These are phyloP conservation scores for Cnemophilus loriae DNA, from an alignment of 2,113 vertebrate genomes.

Conservation along the genomic window DNA sequence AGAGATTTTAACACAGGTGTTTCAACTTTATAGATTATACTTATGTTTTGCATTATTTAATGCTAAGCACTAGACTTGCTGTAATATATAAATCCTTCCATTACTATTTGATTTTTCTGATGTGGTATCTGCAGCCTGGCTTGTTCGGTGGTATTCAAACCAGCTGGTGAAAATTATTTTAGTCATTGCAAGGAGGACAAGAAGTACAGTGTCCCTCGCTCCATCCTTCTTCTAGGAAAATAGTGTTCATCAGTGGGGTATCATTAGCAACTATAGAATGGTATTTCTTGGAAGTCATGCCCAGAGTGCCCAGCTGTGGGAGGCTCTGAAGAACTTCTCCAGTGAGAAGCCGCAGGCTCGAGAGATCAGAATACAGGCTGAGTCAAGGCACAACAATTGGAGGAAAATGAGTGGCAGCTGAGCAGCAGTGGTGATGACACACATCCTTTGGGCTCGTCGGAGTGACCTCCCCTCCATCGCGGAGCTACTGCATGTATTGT, in stretches of 20 bases:
- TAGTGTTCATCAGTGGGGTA: not conserved
- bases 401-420: not conserved
- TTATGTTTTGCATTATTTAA: not conserved
- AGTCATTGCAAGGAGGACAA: not conserved
- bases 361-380: not conserved
- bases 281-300: not conserved
- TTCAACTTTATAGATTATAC: not conserved
- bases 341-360: not conserved
- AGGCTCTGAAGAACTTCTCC: not conserved
- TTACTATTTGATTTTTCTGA: not conserved
- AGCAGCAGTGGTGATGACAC: not conserved
- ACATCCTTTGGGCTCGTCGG: not conserved
- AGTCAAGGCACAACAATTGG: conserved; percentile 21
- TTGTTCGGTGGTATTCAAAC: not conserved
- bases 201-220: not conserved
- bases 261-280: not conserved
- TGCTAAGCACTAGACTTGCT: not conserved
- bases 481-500: fast-evolving
- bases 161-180: not conserved
- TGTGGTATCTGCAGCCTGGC: not conserved
- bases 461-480: not conserved
- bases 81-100: not conserved
- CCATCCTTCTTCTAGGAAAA: conserved; percentile 1
- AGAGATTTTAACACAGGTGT: not conserved
- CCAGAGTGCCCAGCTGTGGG: not conserved